These are phyloP conservation scores for Drosophila setifemur DNA, from an alignment of 1,140 invertebrate genomes.

Conservation along the genomic window DNA sequence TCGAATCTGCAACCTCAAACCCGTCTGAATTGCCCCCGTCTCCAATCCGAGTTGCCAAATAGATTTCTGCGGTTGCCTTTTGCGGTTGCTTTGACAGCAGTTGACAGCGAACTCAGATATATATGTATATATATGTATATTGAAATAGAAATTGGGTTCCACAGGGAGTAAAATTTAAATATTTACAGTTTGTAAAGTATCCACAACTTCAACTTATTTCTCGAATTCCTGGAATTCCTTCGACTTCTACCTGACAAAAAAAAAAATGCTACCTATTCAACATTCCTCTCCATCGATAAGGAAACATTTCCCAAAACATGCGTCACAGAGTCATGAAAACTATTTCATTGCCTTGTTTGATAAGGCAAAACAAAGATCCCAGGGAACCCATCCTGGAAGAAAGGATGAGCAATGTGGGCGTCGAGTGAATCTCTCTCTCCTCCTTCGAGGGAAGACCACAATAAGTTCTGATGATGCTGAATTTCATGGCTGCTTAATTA, in stretches of 20 bases:
- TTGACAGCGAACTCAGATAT: background rate
- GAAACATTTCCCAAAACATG: slow-evolving; percentile 48
- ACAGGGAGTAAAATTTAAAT: background rate
- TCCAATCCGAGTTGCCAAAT: slow-evolving; percentile 45
- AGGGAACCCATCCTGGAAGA: slow-evolving; percentile 30
- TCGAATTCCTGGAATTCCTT: background rate
- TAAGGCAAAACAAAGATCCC: slow-evolving; percentile 9
- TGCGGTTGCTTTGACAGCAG: slow-evolving; percentile 49
- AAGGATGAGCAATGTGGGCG: slow-evolving; percentile 35
- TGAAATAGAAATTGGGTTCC: slow-evolving; percentile 12
- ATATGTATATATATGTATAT: background rate
- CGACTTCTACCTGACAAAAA: slow-evolving; percentile 27
- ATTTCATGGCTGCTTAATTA: slow-evolving; percentile 69
- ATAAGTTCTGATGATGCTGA: slow-evolving; percentile 35
- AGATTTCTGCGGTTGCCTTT: slow-evolving; percentile 67
- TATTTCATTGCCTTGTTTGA: slow-evolving; percentile 26
- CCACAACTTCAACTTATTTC: background rate
- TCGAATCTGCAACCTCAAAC: slow-evolving; percentile 5
- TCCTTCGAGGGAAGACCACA: slow-evolving; percentile 29
- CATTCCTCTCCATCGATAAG: slow-evolving; percentile 22
- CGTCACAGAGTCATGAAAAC: slow-evolving; percentile 43
- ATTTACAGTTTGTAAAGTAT: background rate
- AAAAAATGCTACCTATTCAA: slow-evolving; percentile 13
- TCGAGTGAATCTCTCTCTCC: slow-evolving; percentile 10
- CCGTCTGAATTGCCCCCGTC: slow-evolving; percentile 11